Evolutionary conservation across 2,888 invertebrate species (phyloP).

Genomic region (Acanthosepion esculentum): DNA sequence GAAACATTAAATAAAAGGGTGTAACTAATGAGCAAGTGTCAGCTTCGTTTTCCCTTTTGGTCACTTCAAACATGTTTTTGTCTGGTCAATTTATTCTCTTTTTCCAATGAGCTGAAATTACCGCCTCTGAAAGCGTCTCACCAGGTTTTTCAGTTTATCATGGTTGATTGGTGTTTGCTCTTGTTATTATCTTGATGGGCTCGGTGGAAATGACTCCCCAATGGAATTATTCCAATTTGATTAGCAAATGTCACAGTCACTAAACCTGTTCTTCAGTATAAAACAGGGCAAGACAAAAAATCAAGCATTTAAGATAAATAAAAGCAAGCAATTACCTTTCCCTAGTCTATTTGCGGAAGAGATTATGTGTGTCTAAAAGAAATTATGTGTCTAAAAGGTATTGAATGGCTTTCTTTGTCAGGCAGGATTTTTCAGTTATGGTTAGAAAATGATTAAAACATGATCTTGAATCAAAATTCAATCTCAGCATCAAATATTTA

Average conservation of each 20-base stretch:
- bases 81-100: neutral
- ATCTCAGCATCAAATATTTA: too few relatives aligned
- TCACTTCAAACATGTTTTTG: neutral
- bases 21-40: neutral
- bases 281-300: too few relatives aligned
- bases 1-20: neutral
- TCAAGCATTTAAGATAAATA: too few relatives aligned
- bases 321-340: too few relatives aligned
- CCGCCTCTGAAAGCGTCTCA: neutral
- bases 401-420: too few relatives aligned
- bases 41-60: neutral
- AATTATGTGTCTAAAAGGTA: too few relatives aligned
- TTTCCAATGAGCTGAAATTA: too few relatives aligned
- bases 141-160: neutral
- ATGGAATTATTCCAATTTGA: neutral
- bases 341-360: too few relatives aligned
- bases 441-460: too few relatives aligned
- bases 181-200: neutral
- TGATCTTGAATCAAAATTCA: too few relatives aligned
- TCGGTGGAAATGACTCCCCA: neutral
- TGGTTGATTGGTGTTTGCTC: neutral
- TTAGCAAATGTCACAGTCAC: neutral
- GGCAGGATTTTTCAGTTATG: too few relatives aligned
- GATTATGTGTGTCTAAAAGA: too few relatives aligned
- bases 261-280: neutral